These are phyloP conservation scores for Scelioninae gen. 1 DNA, from an alignment of 2,888 invertebrate genomes.

Conservation along the genomic window DNA sequence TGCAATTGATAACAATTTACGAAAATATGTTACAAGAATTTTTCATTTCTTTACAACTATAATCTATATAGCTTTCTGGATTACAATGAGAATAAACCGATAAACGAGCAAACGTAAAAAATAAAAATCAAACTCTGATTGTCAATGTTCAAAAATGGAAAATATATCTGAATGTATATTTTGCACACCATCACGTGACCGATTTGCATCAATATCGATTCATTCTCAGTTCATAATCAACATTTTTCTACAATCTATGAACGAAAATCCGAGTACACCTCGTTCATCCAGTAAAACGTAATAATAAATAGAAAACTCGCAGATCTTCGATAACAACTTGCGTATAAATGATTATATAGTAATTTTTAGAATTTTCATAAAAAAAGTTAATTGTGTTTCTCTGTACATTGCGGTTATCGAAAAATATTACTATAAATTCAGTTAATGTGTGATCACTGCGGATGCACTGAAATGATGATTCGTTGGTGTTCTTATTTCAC, in stretches of 20 bases:
- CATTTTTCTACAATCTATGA: slow-evolving; percentile 25
- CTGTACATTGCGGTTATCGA: slow-evolving; percentile 28
- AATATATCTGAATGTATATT: too few relatives aligned
- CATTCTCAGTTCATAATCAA: too few relatives aligned
- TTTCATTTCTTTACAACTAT: slow-evolving; percentile 11
- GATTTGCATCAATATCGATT: too few relatives aligned
- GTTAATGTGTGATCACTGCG: background rate
- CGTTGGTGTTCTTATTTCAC: slow-evolving; percentile 31
- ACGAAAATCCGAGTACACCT: slow-evolving; percentile 18
- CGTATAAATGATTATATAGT: slow-evolving; percentile 14
- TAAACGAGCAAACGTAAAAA: slow-evolving; percentile 2
- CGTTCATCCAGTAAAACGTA: slow-evolving; percentile 14
- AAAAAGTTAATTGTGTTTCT: slow-evolving; percentile 1
- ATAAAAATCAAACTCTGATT: slow-evolving; percentile 14
- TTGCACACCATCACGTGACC: too few relatives aligned
- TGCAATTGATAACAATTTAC: slow-evolving; percentile 51
- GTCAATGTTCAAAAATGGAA: slow-evolving; percentile 15
- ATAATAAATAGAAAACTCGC: slow-evolving; percentile 52
- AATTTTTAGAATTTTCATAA: slow-evolving; percentile 13
- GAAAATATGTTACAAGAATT: slow-evolving; percentile 44
- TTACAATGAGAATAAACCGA: slow-evolving; percentile 15
- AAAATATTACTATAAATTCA: slow-evolving; percentile 37
- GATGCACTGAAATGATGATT: slow-evolving; percentile 5
- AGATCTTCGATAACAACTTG: slow-evolving; percentile 42
- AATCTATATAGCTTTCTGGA: slow-evolving; percentile 13